Base-by-base conservation (phyloP, 2,113 vertebrate genomes). In the Calyptomena viridis region DNA sequence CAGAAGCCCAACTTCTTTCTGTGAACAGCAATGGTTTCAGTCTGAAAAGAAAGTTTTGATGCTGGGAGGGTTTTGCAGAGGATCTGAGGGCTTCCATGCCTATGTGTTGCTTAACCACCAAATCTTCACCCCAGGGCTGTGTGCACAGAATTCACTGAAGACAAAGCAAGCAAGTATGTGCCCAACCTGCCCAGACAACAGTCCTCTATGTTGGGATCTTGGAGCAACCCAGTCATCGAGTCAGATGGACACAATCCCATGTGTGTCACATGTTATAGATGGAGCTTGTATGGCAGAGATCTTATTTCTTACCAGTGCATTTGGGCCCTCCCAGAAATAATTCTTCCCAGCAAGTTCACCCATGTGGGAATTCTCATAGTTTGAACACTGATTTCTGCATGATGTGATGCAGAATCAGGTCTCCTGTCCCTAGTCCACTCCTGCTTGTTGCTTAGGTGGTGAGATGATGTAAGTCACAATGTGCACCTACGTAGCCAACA, bases 181-280 rank as follows among this genome's bases (percentile, higher is more conserved):
- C 16, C 18, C 39, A 66, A 7, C 8, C 35, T 81, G 11, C 8
- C 7, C 50, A 71, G 50, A 31, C 17, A 69, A n/a, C 17, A 6
- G 14, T 37, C 31, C 6, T 46, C 17, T 58, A 11, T 49, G 25
- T 9, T 56, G 22, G 3, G 9, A 24, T 5, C 52, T 72, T 33
- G 50, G 40, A 81, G 13, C 11, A 35, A 14, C 46, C 25, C 40
- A 67, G 25, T 17, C 28, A 2, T 12, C 37, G 40, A 15, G 44
- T 87, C 22, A 68, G 58, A 35, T 20, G 59, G 39, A 53, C 33
- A 49, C 25, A 82, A 24, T 6, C 25, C 23, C 0, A 0, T 4
- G 16, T 46, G 5, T 5, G 1, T 23, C 64, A 11, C 22, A 31
- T 5, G 17, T 40, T 16, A 58, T 15, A 87, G 47, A 55, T 23